Evolutionary conservation across 2,113 vertebrate genomes (phyloP), one percentile per base, ranked within the genome.

Genomic region (Ptilorrhoa leucosticta): DNA sequence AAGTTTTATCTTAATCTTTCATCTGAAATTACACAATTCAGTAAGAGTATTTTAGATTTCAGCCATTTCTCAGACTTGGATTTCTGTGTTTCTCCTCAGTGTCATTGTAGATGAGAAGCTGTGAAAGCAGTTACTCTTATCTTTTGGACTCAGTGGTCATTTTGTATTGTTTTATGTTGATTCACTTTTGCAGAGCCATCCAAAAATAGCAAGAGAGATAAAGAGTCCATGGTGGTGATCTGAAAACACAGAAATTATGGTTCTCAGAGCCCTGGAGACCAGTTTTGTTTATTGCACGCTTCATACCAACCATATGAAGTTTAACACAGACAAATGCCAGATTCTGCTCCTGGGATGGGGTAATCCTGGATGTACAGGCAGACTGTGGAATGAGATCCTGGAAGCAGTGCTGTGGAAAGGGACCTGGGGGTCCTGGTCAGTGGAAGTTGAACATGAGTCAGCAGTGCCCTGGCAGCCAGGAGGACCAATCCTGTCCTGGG

Each of bases 401-500:
- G 26, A 35, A 71, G 17, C 17, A 64, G 26, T 18, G 14, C 21
- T 5, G 2, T 7, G 2, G 26, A 42, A 71, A 40, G 17, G 66
- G 17, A 27, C 14, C 21, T 56, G 5, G 17, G 14, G 4, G 4
- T 42, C 14, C 48, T 64, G 85, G 4, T 57, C 1, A 0, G 2
- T 27, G 17, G 15, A 2, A 42, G 31, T 4, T 64, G 40, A 40
- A n/a, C 3, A 2, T 54, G 22, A 71, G 20, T 1, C 42, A 64
- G 31, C 42, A 64, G 57, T 56, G 57, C 3, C 54, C 40, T 30
- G 26, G 35, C 35, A 87, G 48, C n/a, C 64, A 61, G 47, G 23
- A 54, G 40, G 21, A n/a, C 5, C 21, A 22, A 0, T 0, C 2
- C 0, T 58, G 61, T 35, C 20, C 42, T 48, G 15, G 6, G 20